phyloP scores from a whole-genome alignment of 2,113 vertebrate species.

The Scalopus aquaticus region DNA sequence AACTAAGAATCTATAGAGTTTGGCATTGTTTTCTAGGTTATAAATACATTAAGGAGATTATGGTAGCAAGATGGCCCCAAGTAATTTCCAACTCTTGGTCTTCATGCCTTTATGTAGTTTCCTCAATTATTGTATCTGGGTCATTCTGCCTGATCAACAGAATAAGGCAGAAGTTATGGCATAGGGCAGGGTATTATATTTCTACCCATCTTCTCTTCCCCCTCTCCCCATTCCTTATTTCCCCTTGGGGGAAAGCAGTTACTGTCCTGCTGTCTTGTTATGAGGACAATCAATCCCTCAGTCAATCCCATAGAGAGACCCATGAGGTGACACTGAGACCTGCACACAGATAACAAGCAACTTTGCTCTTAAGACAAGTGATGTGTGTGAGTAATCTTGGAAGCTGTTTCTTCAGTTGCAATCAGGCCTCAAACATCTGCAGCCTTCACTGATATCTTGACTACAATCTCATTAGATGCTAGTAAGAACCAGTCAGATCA shows the following conservation, averaged over 20 bases:
- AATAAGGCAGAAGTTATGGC: neutral
- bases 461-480: neutral
- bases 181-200: too few species aligned
- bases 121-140: neutral
- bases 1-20: neutral
- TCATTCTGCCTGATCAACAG: neutral
- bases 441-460: neutral
- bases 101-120: neutral
- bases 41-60: neutral
- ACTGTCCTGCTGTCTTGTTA: neutral
- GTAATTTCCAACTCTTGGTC: neutral
- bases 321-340: neutral
- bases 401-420: neutral
- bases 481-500: neutral
- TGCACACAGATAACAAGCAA: neutral
- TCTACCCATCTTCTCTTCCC: neutral
- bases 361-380: neutral
- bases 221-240: neutral
- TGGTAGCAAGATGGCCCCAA: neutral
- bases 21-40: neutral
- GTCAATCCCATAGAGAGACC: neutral
- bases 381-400: neutral
- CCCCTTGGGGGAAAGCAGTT: neutral
- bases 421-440: neutral
- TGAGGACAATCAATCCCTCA: neutral